These are phyloP conservation scores for Platysternon megacephalum DNA, from an alignment of 2,113 vertebrate species.

Conservation along the genomic window DNA sequence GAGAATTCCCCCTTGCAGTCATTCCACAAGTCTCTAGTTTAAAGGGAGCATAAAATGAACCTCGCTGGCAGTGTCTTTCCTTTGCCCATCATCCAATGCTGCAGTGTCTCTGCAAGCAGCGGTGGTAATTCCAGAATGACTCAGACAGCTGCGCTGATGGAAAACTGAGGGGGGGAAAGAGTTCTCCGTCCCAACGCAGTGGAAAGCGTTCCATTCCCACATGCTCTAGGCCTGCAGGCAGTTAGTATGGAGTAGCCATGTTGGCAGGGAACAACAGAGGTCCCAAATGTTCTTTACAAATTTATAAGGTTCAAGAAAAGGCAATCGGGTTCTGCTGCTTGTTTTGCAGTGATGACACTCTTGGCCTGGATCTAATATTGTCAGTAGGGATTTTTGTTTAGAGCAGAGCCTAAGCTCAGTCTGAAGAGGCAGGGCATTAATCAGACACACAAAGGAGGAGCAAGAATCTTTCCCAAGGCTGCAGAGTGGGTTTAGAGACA, in stretches of 20 bases:
- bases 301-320: rapidly evolving
- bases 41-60: neutral
- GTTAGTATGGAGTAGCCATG: rapidly evolving
- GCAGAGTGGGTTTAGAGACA: neutral
- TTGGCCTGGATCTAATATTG: neutral
- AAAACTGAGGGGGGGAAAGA: neutral
- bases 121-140: neutral
- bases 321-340: neutral
- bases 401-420: neutral
- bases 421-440: neutral
- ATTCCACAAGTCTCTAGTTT: neutral
- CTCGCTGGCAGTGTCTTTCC: neutral
- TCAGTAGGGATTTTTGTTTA: rapidly evolving
- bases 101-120: slow-evolving; percentile 23
- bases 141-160: neutral
- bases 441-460: neutral
- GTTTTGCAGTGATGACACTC: neutral
- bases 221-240: rapidly evolving
- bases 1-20: neutral
- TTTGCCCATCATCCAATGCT: neutral
- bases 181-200: neutral
- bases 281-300: neutral
- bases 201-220: neutral
- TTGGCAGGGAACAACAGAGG: rapidly evolving
- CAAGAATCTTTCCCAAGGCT: neutral